Percentiles rank a stretch among this genome's conserved stretches.
phyloP scores from a whole-genome alignment of 2,888 invertebrate genomes.

The Pedicia rivosa region DNA sequence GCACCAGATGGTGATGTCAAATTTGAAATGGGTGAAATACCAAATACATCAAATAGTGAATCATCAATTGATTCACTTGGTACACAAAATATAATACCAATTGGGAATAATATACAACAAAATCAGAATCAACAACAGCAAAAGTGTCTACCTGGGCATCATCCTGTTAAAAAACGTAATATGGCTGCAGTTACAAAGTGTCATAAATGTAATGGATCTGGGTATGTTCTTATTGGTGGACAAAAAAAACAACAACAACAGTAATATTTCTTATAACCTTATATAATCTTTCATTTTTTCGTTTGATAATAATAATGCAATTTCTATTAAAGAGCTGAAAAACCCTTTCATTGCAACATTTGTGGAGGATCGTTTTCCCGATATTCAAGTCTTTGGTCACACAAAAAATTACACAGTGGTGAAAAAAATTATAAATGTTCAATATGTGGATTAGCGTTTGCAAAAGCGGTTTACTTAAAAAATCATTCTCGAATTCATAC shows the following conservation, averaged over 20 bases:
- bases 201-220: constrained; percentile 78
- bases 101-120: constrained; percentile 17
- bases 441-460: constrained; percentile 74
- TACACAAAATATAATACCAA: constrained; percentile 35
- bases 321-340: constrained; percentile 37
- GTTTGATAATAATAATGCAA: background rate
- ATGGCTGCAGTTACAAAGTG: constrained; percentile 73
- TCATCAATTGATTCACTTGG: constrained; percentile 24
- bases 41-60: constrained; percentile 19
- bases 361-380: constrained; percentile 71
- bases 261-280: constrained; percentile 9
- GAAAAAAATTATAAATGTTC: constrained; percentile 76
- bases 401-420: constrained; percentile 71
- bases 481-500: constrained; percentile 80
- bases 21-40: constrained; percentile 37
- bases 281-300: background rate
- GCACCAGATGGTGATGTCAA: constrained; percentile 45
- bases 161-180: constrained; percentile 72
- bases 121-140: constrained; percentile 18
- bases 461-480: constrained; percentile 79
- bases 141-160: constrained; percentile 34
- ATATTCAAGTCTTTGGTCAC: constrained; percentile 79
- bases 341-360: constrained; percentile 78
- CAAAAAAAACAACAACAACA: constrained; percentile 7
- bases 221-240: constrained; percentile 43